Evolutionary conservation across 2,113 vertebrate species (phyloP).

Genomic region (Cathartes aura): DNA sequence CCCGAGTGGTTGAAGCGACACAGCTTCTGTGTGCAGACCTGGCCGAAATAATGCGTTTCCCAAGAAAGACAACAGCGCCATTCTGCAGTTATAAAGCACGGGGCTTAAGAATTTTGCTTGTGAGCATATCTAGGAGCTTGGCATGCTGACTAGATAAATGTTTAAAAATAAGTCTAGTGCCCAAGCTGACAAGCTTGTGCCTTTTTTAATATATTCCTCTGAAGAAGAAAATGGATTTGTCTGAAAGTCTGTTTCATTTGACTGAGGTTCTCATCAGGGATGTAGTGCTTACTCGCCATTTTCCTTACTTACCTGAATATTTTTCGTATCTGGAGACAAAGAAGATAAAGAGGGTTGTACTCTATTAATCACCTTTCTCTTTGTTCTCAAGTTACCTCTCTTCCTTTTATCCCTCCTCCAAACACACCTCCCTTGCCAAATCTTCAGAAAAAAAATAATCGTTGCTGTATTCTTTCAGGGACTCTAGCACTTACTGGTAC

Average conservation of each 20-base stretch:
- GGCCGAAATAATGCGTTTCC: not conserved
- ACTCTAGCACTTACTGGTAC: constrained; percentile 57
- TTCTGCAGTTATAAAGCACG: constrained; percentile 7
- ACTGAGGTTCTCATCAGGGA: not conserved
- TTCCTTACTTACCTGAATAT: constrained; percentile 56
- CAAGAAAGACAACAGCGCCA: not conserved
- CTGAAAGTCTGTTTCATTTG: constrained; percentile 4
- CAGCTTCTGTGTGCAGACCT: not conserved
- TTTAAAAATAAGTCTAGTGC: constrained; percentile 68
- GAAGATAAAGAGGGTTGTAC: constrained; percentile 41
- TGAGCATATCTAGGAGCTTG: constrained; percentile 46
- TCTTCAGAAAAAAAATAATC: constrained; percentile 6
- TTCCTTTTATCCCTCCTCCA: constrained; percentile 34
- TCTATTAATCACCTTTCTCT: constrained; percentile 50
- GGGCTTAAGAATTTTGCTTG: constrained; percentile 50
- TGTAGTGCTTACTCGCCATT: not conserved
- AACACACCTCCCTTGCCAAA: constrained; percentile 26
- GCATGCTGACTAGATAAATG: constrained; percentile 68
- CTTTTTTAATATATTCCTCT: constrained; percentile 6
- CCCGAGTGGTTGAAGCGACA: not conserved
- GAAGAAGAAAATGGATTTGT: constrained; percentile 33
- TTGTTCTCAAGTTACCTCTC: constrained; percentile 45
- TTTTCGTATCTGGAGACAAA: constrained; percentile 49
- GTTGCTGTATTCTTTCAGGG: not conserved
- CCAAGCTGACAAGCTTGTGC: constrained; percentile 27